Conservation (phyloP, 2,888 invertebrate species). For the Coremacera marginata region DNA sequence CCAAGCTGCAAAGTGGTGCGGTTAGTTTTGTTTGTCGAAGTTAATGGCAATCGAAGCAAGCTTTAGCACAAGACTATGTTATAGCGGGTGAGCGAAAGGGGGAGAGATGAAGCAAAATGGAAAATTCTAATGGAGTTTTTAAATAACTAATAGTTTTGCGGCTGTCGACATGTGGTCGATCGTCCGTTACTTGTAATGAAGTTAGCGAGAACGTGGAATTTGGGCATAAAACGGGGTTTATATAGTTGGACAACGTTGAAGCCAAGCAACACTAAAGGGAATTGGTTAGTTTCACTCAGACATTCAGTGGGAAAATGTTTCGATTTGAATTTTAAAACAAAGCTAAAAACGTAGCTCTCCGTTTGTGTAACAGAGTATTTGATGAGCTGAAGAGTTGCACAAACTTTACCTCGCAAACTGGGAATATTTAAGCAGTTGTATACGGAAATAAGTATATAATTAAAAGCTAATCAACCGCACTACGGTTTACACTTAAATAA, state of each 20-base stretch:
- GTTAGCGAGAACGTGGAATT: not conserved
- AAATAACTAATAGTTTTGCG: constrained; percentile 36
- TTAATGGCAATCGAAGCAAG: constrained; percentile 21
- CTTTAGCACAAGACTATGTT: too few species aligned
- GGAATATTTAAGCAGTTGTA: not conserved
- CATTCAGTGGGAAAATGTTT: not conserved
- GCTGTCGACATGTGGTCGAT: constrained; percentile 17
- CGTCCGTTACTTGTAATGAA: constrained; percentile 4
- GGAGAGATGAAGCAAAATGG: not conserved
- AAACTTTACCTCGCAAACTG: not conserved
- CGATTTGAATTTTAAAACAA: constrained; percentile 14
- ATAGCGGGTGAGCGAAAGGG: not conserved
- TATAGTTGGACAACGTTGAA: not conserved
- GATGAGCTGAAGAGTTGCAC: not conserved
- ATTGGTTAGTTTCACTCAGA: not conserved
- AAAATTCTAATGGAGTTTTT: constrained; percentile 30
- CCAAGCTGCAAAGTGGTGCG: constrained; percentile 27
- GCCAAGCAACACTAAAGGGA: not conserved
- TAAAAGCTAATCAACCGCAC: too few species aligned
- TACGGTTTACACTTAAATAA: too few species aligned
- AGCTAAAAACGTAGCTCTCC: not conserved
- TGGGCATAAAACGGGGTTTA: not conserved
- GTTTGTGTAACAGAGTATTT: not conserved
- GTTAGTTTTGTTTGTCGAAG: constrained; percentile 25
- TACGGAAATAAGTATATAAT: not conserved